phyloP scores from a whole-genome alignment of 2,888 invertebrate species.

The Aradus depressus region DNA sequence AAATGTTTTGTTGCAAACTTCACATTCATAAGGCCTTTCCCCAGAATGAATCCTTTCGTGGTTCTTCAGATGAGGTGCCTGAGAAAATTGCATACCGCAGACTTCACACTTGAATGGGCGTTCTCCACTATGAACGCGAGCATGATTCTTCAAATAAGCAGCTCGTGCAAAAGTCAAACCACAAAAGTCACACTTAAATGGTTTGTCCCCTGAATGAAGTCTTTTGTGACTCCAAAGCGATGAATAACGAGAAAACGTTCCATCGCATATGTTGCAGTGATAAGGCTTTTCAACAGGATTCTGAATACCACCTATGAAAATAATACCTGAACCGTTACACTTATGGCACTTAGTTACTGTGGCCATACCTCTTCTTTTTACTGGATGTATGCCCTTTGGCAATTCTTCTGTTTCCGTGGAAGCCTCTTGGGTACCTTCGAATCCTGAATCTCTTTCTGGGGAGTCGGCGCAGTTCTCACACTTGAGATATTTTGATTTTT shows the following conservation, averaged over 20 bases:
- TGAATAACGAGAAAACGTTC: constrained; percentile 48
- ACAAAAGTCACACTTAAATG: constrained; percentile 79
- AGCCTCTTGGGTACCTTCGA: constrained; percentile 26
- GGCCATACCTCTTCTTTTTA: constrained; percentile 69
- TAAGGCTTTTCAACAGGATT: constrained; percentile 59
- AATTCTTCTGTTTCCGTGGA: constrained; percentile 30
- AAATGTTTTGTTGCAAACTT: constrained; percentile 79
- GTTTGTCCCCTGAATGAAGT: constrained; percentile 70
- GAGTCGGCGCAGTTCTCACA: constrained; percentile 33
- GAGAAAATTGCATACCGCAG: constrained; percentile 84
- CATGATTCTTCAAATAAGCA: constrained; percentile 81
- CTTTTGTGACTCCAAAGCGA: constrained; percentile 83
- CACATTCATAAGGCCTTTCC: constrained; percentile 78
- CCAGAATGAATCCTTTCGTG: constrained; percentile 82
- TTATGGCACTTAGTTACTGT: constrained; percentile 80
- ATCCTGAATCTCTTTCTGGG: constrained; percentile 23
- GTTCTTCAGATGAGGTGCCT: constrained; percentile 78
- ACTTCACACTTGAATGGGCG: constrained; percentile 57
- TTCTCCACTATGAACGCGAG: constrained; percentile 70
- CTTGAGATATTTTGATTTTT: constrained; percentile 33
- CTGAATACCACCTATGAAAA: constrained; percentile 51
- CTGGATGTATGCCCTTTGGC: constrained; percentile 54
- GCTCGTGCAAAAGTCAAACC: constrained; percentile 81
- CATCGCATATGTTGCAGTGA: constrained; percentile 76
- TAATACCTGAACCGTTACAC: constrained; percentile 78